Percentiles rank a stretch among this genome's conserved stretches.
Evolutionary conservation across 2,797 vertebrate genomes (phyloP).

Genomic region (Rhinophrynus dorsalis): DNA sequence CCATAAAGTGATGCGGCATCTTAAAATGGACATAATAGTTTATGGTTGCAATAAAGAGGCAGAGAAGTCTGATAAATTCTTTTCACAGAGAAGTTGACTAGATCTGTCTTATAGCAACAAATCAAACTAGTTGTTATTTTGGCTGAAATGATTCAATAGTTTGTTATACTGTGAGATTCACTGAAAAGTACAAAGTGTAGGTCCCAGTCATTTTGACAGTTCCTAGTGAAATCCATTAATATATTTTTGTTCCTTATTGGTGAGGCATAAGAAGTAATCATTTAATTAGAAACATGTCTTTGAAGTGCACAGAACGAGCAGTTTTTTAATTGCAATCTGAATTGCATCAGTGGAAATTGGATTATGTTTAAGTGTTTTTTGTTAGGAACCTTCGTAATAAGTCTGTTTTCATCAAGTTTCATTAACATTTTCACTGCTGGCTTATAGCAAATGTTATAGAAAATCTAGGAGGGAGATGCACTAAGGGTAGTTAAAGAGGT

Average conservation of each 20-base stretch:
- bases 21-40: slow-evolving; percentile 47
- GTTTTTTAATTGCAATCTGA: slow-evolving; percentile 46
- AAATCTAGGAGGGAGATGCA: too few relatives aligned
- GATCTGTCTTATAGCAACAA: slow-evolving; percentile 25
- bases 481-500: too few relatives aligned
- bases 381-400: slow-evolving; percentile 6
- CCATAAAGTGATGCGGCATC: slow-evolving; percentile 42
- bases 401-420: not conserved
- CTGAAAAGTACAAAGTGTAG: not conserved
- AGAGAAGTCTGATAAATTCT: slow-evolving; percentile 26
- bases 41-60: slow-evolving; percentile 39
- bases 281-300: slow-evolving; percentile 40
- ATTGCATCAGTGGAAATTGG: slow-evolving; percentile 33
- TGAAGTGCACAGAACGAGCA: slow-evolving; percentile 21
- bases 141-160: slow-evolving; percentile 22
- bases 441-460: too few relatives aligned
- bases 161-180: not conserved
- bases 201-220: not conserved
- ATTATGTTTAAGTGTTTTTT: slow-evolving; percentile 36
- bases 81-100: slow-evolving; percentile 19
- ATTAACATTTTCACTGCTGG: slow-evolving; percentile 4
- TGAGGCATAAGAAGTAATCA: slow-evolving; percentile 32
- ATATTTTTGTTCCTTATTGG: slow-evolving; percentile 39
- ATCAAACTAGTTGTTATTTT: slow-evolving; percentile 22
- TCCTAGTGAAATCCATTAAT: slow-evolving; percentile 8